Conservation (phyloP, 1,140 invertebrate genomes). For the Eciton burchellii region DNA sequence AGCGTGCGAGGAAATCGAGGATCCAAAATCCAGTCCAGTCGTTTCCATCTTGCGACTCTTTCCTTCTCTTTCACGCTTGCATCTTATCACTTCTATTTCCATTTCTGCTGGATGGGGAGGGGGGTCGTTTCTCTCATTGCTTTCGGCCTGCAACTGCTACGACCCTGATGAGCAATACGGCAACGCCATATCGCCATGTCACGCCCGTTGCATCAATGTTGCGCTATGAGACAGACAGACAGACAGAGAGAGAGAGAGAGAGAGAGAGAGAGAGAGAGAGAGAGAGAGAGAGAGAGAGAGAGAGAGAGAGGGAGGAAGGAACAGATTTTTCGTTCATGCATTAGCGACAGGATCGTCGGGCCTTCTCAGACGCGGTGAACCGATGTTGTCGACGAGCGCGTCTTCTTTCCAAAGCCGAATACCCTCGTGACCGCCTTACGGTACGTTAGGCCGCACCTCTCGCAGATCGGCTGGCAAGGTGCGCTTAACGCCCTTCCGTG, state of each 20-base stretch:
- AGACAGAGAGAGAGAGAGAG: too few species aligned
- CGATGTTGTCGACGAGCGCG: neutral
- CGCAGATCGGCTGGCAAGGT: slow-evolving; percentile 37
- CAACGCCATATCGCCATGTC: neutral
- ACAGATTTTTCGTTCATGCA: neutral
- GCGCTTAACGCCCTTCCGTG: slow-evolving; percentile 26
- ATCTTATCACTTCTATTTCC: too few species aligned
- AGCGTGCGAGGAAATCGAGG: neutral
- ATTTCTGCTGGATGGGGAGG: too few species aligned
- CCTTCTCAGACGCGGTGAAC: neutral
- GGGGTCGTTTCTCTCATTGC: too few species aligned
- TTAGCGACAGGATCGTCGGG: neutral
- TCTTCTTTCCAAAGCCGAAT: slow-evolving; percentile 3
- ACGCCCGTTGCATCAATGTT: neutral
- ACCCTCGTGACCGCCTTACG: slow-evolving; percentile 36
- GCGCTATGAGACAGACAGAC: too few species aligned
- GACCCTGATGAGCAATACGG: too few species aligned
- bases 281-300: too few species aligned
- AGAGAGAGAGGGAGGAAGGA: too few species aligned
- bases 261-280: too few species aligned
- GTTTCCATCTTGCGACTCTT: neutral
- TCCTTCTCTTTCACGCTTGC: too few species aligned
- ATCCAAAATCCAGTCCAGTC: neutral
- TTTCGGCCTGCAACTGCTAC: neutral
- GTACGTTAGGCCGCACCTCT: slow-evolving; percentile 15